Base-by-base conservation (phyloP, 2,797 vertebrate genomes). In the Psittacula derbiana region DNA sequence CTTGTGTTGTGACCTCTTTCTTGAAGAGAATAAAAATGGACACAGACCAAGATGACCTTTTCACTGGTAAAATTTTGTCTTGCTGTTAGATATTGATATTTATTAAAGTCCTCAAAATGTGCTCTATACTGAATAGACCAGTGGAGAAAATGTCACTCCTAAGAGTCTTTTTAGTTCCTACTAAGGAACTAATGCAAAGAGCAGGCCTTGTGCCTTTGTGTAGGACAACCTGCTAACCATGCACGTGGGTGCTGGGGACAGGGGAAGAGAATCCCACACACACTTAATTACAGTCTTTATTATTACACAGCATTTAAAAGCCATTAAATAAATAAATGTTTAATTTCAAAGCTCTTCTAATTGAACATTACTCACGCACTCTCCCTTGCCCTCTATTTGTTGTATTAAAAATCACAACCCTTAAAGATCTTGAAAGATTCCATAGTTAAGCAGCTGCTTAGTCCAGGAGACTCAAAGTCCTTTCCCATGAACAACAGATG, bases 261-360 rank as follows among this genome's bases (percentile, higher is more conserved):
- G 17, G 7, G 10, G 13, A 46, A 43, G n/a, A 94, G 80, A 44
- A 66, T 52, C 47, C 16, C 69, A 47, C n/a, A 70, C n/a, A 70
- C n/a, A 61, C 57, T 17, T 75, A 80, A 76, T 83, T 79, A 80
- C 20, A 91, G 64, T 55, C 88, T 87, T 96, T 92, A 80, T 82
- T 84, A 70, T 40, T 91, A 50, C 84, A 72, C 90, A 91, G 38
- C 52, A 84, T 90, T 97, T 89, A 91, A 79, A 83, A 97, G 69
- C 76, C 72, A 33, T 97, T 97, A 92, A 96, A 94, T 88, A 90
- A 76, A 61, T 84, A 95, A 79, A 88, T 93, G 46, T 91, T 97
- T 95, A 30, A 90, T 97, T 95, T 92, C 84, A 89, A 93, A 94
- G 64, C 70, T 92, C 72, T 94, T 97, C 94, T 95, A 95, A 95